Percentiles rank a stretch among this genome's conserved stretches.
These are phyloP conservation scores for Drosophila bifasciata DNA, from an alignment of 1,140 invertebrate species.

Conservation along the genomic window DNA sequence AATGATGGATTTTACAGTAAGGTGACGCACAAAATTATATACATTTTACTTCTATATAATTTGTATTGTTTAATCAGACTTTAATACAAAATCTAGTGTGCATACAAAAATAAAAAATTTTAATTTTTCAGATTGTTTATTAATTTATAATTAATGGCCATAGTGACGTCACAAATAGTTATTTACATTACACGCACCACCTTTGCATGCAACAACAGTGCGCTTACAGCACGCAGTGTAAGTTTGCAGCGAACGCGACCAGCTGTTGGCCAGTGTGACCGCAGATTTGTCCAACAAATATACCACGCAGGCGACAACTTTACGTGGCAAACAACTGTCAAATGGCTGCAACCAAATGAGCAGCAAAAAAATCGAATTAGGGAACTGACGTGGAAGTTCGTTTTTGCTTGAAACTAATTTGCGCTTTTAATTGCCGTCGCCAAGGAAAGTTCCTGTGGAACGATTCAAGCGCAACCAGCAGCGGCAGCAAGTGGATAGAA, in stretches of 20 bases:
- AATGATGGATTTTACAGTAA: too few relatives aligned
- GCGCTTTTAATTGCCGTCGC: constrained; percentile 46
- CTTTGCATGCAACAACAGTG: too few relatives aligned
- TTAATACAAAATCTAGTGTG: too few relatives aligned
- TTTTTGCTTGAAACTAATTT: constrained; percentile 61
- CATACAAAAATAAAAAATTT: too few relatives aligned
- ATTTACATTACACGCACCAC: too few relatives aligned
- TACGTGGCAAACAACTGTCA: constrained; percentile 74
- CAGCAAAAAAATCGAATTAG: constrained; percentile 72
- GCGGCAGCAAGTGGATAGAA: constrained; percentile 34
- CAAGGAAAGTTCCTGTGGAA: constrained; percentile 29
- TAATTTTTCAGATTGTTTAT: too few relatives aligned
- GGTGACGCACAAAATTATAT: too few relatives aligned
- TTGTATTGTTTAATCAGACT: too few relatives aligned
- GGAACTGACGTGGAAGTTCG: constrained; percentile 83
- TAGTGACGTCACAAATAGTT: too few relatives aligned
- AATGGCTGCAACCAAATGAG: constrained; percentile 56
- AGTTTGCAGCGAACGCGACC: neutral
- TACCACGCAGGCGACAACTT: constrained; percentile 16
- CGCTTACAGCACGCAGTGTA: too few relatives aligned
- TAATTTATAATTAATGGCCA: constrained; percentile 51
- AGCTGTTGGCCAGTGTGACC: neutral
- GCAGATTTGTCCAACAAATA: constrained; percentile 1
- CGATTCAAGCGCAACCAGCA: constrained; percentile 12
- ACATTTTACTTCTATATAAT: too few relatives aligned